Evolutionary conservation across 2,113 vertebrate species (phyloP).

Genomic region (Spermophilus dauricus): DNA sequence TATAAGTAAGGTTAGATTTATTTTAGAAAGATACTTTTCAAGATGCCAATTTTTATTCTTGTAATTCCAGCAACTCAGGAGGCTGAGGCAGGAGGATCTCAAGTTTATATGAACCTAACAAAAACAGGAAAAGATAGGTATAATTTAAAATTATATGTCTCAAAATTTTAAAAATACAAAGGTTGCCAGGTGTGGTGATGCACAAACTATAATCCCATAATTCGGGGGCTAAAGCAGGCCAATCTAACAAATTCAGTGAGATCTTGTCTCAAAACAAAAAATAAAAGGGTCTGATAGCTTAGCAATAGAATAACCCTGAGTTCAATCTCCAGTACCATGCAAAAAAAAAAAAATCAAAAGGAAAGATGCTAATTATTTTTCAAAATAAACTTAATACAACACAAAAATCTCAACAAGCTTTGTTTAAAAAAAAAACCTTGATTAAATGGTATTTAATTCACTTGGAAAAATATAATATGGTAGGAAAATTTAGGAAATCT

Average conservation of each 20-base stretch:
- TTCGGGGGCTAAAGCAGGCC: too few species aligned
- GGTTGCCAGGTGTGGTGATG: too few species aligned
- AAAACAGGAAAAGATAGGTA: slow-evolving; percentile 23
- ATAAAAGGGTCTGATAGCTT: too few species aligned
- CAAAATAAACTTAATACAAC: slow-evolving; percentile 36
- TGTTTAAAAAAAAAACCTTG: not conserved
- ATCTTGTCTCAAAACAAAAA: too few species aligned
- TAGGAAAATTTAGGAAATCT: not conserved
- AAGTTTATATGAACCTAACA: not conserved
- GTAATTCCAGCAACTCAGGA: too few species aligned
- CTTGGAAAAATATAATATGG: slow-evolving; percentile 35
- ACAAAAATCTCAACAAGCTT: not conserved
- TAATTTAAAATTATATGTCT: slow-evolving; percentile 8
- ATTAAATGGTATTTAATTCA: not conserved
- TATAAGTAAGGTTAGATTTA: slow-evolving; percentile 10
- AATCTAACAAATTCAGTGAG: too few species aligned
- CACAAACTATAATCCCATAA: too few species aligned
- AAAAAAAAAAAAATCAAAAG: too few species aligned
- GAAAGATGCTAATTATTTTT: not conserved
- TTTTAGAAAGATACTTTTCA: not conserved
- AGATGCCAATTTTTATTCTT: not conserved
- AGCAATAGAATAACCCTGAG: too few species aligned
- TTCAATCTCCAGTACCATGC: too few species aligned
- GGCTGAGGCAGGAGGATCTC: too few species aligned
- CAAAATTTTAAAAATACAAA: too few species aligned